Evolutionary conservation across 2,797 vertebrate species (phyloP), one percentile per base, ranked within the genome.

Genomic region (Parambassis ranga): DNA sequence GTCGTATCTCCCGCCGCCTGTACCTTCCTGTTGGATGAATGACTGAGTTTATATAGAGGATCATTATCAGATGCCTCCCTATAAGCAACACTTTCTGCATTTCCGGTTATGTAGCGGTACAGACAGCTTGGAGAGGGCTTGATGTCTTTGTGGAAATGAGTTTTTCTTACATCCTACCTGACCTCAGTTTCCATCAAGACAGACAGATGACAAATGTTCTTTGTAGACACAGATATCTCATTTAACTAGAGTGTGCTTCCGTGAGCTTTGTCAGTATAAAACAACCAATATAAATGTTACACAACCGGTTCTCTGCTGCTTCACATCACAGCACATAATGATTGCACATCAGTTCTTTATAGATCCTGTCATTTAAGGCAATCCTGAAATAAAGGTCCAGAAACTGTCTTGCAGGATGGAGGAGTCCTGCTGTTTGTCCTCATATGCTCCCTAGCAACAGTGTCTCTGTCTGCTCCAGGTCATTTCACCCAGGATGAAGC

Each of bases 401-500:
- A 18, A 44, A 19, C 16, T 36, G 26, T 5, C 5, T 43, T 38
- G 18, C 6, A 48, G 26, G 19, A 39, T 37, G 14, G 11, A 50
- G 7, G 26, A 64, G 31, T 53, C 37, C 39, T 3, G 3, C 37
- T 41, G 49, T 32, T 58, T 57, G 46, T 65, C 67, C 50, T 77
- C 19, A 7, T 10, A 50, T n/a, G 23, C 51, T 69, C 51, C 50
- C 55, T 9, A 10, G 23, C 36, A 51, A n/a, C 53, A 33, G 37
- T 41, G 66, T 26, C 28, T 41, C 18, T 11, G 6, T 48, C 33
- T 69, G 23, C 30, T 64, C 16, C 35, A 50, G 59, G 52, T 77
- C 71, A 70, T 63, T 62, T 70, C 64, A 72, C 48, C 22, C 53
- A 53, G 2, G 41, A 36, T 50, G 41, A 72, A 2, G 6, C 73